Base-by-base conservation (phyloP, 1,140 invertebrate genomes). In the Archegozetes longisetosus region DNA sequence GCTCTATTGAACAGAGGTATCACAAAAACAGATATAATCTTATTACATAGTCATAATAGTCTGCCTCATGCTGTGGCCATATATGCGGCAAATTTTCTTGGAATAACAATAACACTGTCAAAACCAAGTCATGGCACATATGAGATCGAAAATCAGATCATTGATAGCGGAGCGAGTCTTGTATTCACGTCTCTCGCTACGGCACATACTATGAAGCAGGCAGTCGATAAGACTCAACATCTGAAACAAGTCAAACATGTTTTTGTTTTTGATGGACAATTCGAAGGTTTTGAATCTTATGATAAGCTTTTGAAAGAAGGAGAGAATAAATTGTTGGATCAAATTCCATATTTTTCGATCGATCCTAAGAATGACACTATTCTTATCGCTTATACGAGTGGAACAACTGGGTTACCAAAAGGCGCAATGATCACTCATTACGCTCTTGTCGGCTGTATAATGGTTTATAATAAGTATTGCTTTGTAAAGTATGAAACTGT, bases 341-440 rank as follows among this genome's bases (percentile, higher is more conserved):
- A 20, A 54, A 28, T 54, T 24, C 53, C 53, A 28, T 29, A 27
- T 29, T 54, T 54, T 54, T n/a, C n/a, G 6, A 51, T 12, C 3
- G 22, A 54, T 24, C 24, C 53, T 17, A 2, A 17, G 3, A 13
- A 24, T 27, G 17, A 25, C 14, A 29, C 23, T 1, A 12, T 54
- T 17, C 17, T 22, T 1, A 54, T 54, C 4, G 26, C 23, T 1
- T 57, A 57, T 50, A 75, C 74, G 68, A 72, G 70, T 59, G 74
- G 74, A n/a, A 75, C 75, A 1, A 76, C 74, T 58, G 74, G 74
- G 26, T 69, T 70, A 64, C 74, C 74, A 6, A 76, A 76, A 64
- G 74, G 73, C 40, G 74, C 74, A 9, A 76, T 76, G 73, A 63
- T 75, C 12, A 72, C 69, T 63, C 74, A 76, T 64, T 69, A 72